Base-by-base conservation (phyloP, 2,113 vertebrate species). In the Ageneiosus marmoratus region DNA sequence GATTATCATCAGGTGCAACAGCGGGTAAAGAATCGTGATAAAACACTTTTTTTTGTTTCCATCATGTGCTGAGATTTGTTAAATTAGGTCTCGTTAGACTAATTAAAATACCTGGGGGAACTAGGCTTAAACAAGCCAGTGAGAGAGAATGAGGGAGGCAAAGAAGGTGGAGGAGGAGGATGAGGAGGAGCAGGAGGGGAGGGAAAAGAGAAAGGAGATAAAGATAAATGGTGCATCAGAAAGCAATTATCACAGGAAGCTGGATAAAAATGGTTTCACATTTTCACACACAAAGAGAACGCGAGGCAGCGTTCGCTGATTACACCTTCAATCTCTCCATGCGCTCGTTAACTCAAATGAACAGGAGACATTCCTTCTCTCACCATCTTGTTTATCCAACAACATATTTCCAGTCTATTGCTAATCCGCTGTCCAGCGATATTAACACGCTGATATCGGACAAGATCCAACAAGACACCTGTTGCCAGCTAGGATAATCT, bases 201-300 rank as follows among this genome's bases (percentile, higher is more conserved):
- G 74, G 67, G 34, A 80, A 83, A 83, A 58, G 60, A 67, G 77
- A 76, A 73, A 79, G 63, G 69, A 85, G 82, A 88, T 82, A 87
- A 84, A 89, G 87, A 84, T 87, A 85, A 88, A 88, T 87, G 79
- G 74, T 60, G 81, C 86, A 88, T 86, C 83, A 88, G 85, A 90
- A 91, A 90, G 85, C 87, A 91, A 92, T 92, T 92, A 92, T 91
- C 88, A 89, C 88, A 87, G 86, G 90, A 92, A 92, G 90, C 89
- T 63, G 81, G 84, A 91, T 89, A 89, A 90, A 90, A 92, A 90
- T 86, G 82, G 88, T 89, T 87, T 89, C 53, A 77, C 87, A 86
- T 88, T 90, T 89, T 88, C 79, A 81, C 85, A 86, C 88, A 80
- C 34, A 84, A 86, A 82, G 81, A 84, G 70, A 86, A 89, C 87